A percentile compares a stretch with the other conserved stretches of the same genome.
Evolutionary conservation across 1,140 invertebrate species (phyloP).

Genomic region (Eueides isabella): DNA sequence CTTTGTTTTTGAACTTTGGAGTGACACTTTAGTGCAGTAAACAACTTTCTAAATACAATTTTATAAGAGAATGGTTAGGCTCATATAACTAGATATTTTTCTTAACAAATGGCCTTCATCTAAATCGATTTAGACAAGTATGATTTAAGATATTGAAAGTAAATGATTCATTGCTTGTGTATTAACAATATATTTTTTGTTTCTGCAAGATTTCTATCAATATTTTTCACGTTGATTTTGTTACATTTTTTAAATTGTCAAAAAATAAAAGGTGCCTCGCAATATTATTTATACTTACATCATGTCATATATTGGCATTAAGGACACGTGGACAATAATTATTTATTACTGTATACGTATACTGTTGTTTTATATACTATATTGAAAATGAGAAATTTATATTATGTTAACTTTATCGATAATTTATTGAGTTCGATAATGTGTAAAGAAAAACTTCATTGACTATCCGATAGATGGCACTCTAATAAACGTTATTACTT

Average conservation of each 20-base stretch:
- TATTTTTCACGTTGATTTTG: neutral
- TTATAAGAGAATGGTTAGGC: neutral
- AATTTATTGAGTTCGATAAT: neutral
- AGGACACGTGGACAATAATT: neutral
- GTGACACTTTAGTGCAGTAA: conserved; percentile 46
- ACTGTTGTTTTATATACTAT: neutral
- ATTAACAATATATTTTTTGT: neutral
- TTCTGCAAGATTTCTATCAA: too few relatives aligned
- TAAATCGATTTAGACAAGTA: neutral
- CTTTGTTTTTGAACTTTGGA: conserved; percentile 27
- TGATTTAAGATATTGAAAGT: neutral
- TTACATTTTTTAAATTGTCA: neutral
- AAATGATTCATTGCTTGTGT: neutral
- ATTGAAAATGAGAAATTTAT: neutral
- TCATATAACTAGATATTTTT: neutral
- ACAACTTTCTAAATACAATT: conserved; percentile 59
- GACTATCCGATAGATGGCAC: conserved; percentile 14
- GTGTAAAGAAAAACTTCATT: neutral
- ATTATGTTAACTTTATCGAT: neutral
- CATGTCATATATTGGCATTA: neutral
- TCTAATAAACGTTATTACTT: neutral
- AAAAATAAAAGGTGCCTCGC: neutral
- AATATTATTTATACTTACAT: neutral
- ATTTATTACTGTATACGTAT: neutral
- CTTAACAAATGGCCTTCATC: neutral